Base-by-base conservation (phyloP, 1,140 invertebrate genomes). In the Amphibalanus amphitrite region DNA sequence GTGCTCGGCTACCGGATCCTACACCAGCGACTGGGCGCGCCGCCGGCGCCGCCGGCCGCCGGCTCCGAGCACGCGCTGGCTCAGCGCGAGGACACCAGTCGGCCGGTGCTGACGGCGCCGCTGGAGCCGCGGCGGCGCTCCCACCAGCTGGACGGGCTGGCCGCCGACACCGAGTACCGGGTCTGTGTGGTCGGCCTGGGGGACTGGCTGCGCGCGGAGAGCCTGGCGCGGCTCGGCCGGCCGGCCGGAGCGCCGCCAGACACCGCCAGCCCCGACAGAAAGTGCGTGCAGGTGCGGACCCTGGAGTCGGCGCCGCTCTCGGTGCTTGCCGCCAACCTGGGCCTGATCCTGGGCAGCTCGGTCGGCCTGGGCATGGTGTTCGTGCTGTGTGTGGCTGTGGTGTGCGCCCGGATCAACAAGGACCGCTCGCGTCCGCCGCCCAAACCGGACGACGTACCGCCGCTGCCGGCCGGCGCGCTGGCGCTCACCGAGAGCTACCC, bases 1-100 rank as follows among this genome's bases (percentile, higher is more conserved):
- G 84, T 95, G 71, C 87, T 87, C 75, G 91, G 90, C 69, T 95
- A 90, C 78, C 88, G 90, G 82, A 87, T 95, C 75, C 88, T 89
- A 74, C 93, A 93, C 82, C 89, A 90, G 77, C 85, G 88, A 38
- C 84, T 88, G 74, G 88, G 89, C 77, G 74, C 40, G 82, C 82
- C 25, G 79, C 84, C 69, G 82, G 85, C 71, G 72, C 76, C 23
- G 81, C 84, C 75, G 82, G 78, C 79, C 13, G 13, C 47, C 47
- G 47, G 47, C 47, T 59, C 47, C 1, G 47, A 59, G 47, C 47
- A 20, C 13, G 47, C 47, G 6, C 47, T 59, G 6, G 47, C 47
- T 13, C 47, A 59, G 47, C 47, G 47, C 6, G 47, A 59, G 47
- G 47, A 59, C 47, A 59, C 47, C 47, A 59, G 47, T 20, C 47